Conservation (phyloP, 1,140 invertebrate genomes). For the Marisa cornuarietis region DNA sequence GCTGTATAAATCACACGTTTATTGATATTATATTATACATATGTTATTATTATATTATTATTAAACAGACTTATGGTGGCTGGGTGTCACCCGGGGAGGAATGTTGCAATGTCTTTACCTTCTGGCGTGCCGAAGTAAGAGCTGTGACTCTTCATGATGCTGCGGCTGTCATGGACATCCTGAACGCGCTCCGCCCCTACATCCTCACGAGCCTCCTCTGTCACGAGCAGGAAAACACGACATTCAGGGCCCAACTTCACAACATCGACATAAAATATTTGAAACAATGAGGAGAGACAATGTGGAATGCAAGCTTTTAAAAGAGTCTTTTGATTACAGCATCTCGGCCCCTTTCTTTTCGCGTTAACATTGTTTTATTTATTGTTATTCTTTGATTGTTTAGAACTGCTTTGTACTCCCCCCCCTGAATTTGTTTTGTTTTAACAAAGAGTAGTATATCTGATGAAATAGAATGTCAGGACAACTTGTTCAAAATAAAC, state of each 20-base stretch:
- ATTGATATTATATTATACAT: no score
- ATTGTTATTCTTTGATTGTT: background rate
- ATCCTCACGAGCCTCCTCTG: slow-evolving; percentile 6
- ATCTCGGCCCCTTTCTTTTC: background rate
- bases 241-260: no score
- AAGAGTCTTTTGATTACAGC: background rate
- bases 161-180: background rate
- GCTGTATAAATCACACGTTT: no score
- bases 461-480: no score
- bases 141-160: background rate
- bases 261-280: no score
- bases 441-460: no score
- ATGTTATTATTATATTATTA: no score
- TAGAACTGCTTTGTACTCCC: background rate
- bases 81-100: no score
- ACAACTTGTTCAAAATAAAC: no score
- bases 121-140: slow-evolving; percentile 4
- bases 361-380: background rate
- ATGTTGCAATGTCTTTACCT: no score
- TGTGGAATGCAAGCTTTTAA: background rate
- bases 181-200: background rate
- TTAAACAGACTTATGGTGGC: no score
- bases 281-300: no score
- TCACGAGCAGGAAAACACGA: background rate
- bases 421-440: background rate